phyloP scores from a whole-genome alignment of 2,888 invertebrate species.

The Acanthacorydalis orientalis region DNA sequence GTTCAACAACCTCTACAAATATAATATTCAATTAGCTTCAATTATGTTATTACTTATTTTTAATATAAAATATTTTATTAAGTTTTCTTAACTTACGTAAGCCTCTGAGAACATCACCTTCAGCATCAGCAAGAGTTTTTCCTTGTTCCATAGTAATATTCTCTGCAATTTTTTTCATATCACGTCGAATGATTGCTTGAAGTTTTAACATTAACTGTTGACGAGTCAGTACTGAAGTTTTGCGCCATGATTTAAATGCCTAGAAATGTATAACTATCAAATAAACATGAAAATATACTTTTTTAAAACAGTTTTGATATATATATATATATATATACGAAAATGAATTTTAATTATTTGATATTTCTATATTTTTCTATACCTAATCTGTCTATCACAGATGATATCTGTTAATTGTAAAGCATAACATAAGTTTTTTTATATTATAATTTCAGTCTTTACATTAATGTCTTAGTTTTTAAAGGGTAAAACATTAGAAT shows the following conservation, averaged over 20 bases:
- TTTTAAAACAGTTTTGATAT: no score
- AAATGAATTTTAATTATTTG: no score
- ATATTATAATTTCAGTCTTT: no score
- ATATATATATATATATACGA: no score
- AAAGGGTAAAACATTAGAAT: no score
- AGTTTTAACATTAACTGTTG: constrained; percentile 57
- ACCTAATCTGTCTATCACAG: no score
- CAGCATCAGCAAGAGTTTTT: constrained; percentile 91
- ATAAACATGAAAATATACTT: no score
- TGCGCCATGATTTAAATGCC: constrained; percentile 65
- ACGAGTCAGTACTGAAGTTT: constrained; percentile 78
- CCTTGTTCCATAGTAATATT: constrained; percentile 94
- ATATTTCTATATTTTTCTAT: no score
- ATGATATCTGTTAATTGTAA: no score
- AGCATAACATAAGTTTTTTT: no score
- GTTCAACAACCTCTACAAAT: constrained; percentile 84
- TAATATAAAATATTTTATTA: neutral
- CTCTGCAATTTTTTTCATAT: constrained; percentile 77
- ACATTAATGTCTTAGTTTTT: no score
- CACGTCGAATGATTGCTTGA: constrained; percentile 71
- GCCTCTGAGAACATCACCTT: constrained; percentile 94
- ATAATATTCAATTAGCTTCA: neutral
- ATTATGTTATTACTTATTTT: neutral
- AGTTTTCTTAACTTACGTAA: constrained; percentile 55
- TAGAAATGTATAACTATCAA: neutral